Evolutionary conservation across 2,113 vertebrate genomes (phyloP), one percentile per base, ranked within the genome.

Genomic region (Synchiropus splendidus): DNA sequence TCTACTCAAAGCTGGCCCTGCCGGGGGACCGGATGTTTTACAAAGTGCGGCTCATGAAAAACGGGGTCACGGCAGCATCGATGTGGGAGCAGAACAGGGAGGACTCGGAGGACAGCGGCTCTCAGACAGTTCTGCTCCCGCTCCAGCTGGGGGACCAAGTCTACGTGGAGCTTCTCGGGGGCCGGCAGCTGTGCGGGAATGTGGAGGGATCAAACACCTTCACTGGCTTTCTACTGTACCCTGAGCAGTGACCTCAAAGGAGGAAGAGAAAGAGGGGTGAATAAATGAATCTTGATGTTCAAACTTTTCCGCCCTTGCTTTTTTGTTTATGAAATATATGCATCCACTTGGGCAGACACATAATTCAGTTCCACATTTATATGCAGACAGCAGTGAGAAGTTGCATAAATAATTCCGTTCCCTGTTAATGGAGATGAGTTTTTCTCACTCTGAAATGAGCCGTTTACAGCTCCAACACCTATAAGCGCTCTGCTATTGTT

Each of bases 1-100:
- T 54, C 18, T 77, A 65, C 59, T 73, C 54, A 6, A 52, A 59
- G 12, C 43, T 65, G 30, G 40, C 13, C 1, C 1, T 1, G 33
- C 15, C 27, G 6, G 45, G 57, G 0, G 6, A 50, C 16, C 43
- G 50, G 32, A 51, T 74, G 48, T 70, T 51, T 42, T 46, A 62
- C 54, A 58, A 57, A 46, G 38, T 54, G 36, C 55, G 60, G 5
- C 67, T 78, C 45, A 61, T 66, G 58, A 54, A 14, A 42, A 72
- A 77, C 5, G 45, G 45, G 1, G 31, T 48, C 42, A 36, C 45
- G 8, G 18, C 64, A 49, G 60, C 46, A 6, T 62, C 64, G 2
- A 48, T 31, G 6, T 61, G 67, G 61, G 70, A 81, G 27, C 64
- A 75, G 40, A 72, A 77, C 54, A 30, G 48, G 12, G 64, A 73